Evolutionary conservation across 2,113 vertebrate species (phyloP).

Genomic region (Ptyas mucosa): DNA sequence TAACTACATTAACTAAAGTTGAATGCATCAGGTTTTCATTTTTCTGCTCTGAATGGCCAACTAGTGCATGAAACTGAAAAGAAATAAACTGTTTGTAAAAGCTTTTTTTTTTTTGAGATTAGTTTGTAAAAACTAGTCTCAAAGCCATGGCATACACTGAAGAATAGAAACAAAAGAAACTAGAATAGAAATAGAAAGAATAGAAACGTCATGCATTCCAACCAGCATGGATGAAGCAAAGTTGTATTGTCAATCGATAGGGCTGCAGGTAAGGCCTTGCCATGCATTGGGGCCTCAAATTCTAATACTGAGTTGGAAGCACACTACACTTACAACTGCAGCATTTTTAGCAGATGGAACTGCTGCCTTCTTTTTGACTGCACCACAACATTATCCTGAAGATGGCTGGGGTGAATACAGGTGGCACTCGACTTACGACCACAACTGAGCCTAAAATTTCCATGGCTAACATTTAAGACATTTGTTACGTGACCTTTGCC

Average conservation of each 20-base stretch:
- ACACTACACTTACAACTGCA: background rate
- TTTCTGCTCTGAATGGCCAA: constrained; percentile 20
- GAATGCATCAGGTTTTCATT: constrained; percentile 39
- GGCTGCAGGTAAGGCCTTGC: background rate
- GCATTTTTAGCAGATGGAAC: background rate
- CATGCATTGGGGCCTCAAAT: background rate
- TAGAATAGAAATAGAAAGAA: no score
- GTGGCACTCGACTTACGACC: background rate
- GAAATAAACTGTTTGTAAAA: background rate
- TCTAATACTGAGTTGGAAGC: background rate
- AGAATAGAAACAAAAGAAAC: background rate
- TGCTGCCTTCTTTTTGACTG: background rate
- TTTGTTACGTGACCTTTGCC: background rate
- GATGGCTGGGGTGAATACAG: background rate
- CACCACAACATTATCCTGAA: background rate
- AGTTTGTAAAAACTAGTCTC: background rate
- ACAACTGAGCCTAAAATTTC: background rate
- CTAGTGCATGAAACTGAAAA: constrained; percentile 18
- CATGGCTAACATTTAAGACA: background rate
- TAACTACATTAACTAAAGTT: constrained; percentile 55
- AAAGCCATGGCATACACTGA: background rate
- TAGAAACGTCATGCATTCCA: background rate
- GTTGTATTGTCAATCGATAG: background rate
- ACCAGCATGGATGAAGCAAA: background rate
- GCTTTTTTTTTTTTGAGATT: no score